phyloP scores from a whole-genome alignment of 2,113 vertebrate genomes.

The Embiotoca jacksoni region DNA sequence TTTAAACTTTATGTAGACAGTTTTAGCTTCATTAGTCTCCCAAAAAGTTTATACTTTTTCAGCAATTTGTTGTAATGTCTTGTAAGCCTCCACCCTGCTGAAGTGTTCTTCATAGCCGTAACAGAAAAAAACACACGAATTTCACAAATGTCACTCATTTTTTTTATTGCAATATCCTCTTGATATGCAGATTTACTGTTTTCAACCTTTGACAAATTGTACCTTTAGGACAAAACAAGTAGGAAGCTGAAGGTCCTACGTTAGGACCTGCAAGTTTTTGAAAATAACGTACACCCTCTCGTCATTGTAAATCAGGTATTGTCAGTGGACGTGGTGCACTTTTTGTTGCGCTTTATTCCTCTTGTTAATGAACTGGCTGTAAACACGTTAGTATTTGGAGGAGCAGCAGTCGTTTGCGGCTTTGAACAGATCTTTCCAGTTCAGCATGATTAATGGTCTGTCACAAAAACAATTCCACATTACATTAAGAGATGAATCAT shows the following conservation, averaged over 20 bases:
- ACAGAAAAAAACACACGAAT: too few relatives aligned
- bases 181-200: too few relatives aligned
- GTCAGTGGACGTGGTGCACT: neutral
- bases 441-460: constrained; percentile 5
- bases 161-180: neutral
- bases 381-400: neutral
- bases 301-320: neutral
- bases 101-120: too few relatives aligned
- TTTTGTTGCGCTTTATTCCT: neutral
- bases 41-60: neutral
- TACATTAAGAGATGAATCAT: neutral
- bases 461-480: neutral
- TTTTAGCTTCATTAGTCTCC: too few relatives aligned
- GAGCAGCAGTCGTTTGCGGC: neutral
- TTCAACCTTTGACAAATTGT: too few relatives aligned
- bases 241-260: too few relatives aligned
- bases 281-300: neutral
- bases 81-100: too few relatives aligned
- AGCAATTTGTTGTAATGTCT: too few relatives aligned
- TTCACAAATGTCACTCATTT: too few relatives aligned
- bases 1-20: too few relatives aligned
- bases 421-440: constrained; percentile 15
- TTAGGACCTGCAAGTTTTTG: too few relatives aligned
- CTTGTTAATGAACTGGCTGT: neutral
- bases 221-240: too few relatives aligned